phyloP scores from a whole-genome alignment of 2,113 vertebrate species.

The Gobio gobio region DNA sequence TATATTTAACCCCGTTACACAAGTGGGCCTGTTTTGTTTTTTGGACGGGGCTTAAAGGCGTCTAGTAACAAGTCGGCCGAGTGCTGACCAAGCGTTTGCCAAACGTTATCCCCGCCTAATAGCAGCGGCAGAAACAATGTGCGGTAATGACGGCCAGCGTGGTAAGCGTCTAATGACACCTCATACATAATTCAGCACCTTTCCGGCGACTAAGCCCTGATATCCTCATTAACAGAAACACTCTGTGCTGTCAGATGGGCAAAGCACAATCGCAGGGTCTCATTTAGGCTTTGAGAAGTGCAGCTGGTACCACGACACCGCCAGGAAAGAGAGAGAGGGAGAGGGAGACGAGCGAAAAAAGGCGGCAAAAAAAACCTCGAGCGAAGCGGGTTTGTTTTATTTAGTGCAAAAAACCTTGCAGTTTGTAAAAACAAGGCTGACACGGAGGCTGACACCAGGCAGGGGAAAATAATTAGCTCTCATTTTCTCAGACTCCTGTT shows the following conservation, averaged over 20 bases:
- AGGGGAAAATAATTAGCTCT: constrained; percentile 99
- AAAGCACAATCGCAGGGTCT: constrained; percentile 99
- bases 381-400: constrained; percentile 99
- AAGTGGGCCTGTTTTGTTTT: constrained; percentile 21
- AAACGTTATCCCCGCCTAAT: constrained; percentile 92
- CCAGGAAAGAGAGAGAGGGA: constrained; percentile 74
- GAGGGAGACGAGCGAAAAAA: not conserved
- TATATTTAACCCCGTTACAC: no score
- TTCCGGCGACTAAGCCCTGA: constrained; percentile 99
- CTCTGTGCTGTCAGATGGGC: constrained; percentile 99
- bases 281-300: constrained; percentile 99
- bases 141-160: constrained; percentile 99
- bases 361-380: constrained; percentile 66
- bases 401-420: constrained; percentile 99
- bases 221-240: constrained; percentile 99
- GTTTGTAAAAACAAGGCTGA: constrained; percentile 99
- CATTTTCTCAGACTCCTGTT: constrained; percentile 99
- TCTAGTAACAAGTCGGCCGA: constrained; percentile 45
- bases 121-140: constrained; percentile 99
- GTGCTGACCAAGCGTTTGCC: constrained; percentile 83
- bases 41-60: constrained; percentile 43
- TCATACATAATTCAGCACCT: constrained; percentile 99
- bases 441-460: constrained; percentile 99
- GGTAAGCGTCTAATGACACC: constrained; percentile 99
- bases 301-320: constrained; percentile 99